Base-by-base conservation (phyloP, 2,797 vertebrate genomes). In the Danio albolineatus region DNA sequence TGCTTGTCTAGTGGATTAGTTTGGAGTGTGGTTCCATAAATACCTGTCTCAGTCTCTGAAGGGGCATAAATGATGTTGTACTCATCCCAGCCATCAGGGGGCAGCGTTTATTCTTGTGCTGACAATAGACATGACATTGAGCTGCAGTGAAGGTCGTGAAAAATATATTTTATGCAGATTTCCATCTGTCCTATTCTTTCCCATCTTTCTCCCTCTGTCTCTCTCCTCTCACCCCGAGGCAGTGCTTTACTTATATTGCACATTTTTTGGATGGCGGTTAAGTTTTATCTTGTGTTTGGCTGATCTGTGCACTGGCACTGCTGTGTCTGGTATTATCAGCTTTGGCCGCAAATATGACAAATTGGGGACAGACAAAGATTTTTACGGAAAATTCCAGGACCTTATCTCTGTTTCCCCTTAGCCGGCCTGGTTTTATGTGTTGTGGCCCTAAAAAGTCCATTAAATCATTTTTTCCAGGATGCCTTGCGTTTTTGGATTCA, bases 61-160 rank as follows among this genome's bases (percentile, higher is more conserved):
- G 60, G 83, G 89, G 85, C 82, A 87, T 83, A 39, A 77, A 1
- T 7, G 10, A 64, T 82, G 87, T 61, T 82, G 61, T 87, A 56
- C 80, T 73, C 38, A 61, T 16, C 80, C 67, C 80, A 57, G 65
- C 88, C 89, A 89, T 86, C 82, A 89, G 89, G 85, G 87, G 89
- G 89, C 74, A 84, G 61, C 49, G 71, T 87, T 80, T 78, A 57
- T 88, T 79, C 72, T 85, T 82, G 56, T 43, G 73, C 36, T 67
- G 16, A 66, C 46, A 54, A n/a, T 19, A 75, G 57, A 41, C 2
- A 39, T 83, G 59, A 84, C 81, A 64, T 66, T 78, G 79, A 49
- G 53, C 60, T 56, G 13, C 41, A 41, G 53, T 78, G 69, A 82
- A 82, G 78, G 79, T 75, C 61, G 65, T 46, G 49, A 67, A 79